Conservation (phyloP, 1,140 invertebrate species). For the Drosophila sproati region DNA sequence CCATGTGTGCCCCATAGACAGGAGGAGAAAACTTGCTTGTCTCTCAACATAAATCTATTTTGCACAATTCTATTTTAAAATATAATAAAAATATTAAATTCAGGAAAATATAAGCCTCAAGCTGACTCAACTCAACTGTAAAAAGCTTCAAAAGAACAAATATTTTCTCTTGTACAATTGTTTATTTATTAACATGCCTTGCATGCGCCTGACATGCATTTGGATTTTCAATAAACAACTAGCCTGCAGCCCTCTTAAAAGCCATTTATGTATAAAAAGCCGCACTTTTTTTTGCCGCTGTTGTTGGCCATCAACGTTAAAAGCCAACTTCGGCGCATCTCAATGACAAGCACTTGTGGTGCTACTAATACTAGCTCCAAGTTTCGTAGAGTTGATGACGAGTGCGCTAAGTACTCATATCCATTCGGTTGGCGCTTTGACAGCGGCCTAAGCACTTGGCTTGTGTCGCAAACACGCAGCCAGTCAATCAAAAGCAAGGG, state of each 20-base stretch:
- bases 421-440: conserved; percentile 26
- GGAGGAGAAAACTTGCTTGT: too few species aligned
- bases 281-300: neutral
- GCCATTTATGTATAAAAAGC: neutral
- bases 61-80: too few species aligned
- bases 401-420: conserved; percentile 23
- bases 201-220: neutral
- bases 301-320: conserved; percentile 15
- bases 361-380: conserved; percentile 10
- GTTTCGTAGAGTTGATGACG: conserved; percentile 8
- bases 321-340: conserved; percentile 24
- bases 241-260: conserved; percentile 1
- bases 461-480: conserved; percentile 35
- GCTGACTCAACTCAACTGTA: too few species aligned
- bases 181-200: neutral
- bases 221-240: conserved; percentile 6
- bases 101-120: too few species aligned
- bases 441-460: conserved; percentile 28
- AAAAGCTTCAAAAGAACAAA: neutral
- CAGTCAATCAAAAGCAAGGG: conserved; percentile 51
- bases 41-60: neutral
- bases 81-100: too few species aligned
- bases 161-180: neutral
- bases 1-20: too few species aligned
- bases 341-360: conserved; percentile 17